These are phyloP conservation scores for Hemicentrotus pulcherrimus DNA, from an alignment of 35 echinoderm and acorn worm species.

Conservation along the genomic window DNA sequence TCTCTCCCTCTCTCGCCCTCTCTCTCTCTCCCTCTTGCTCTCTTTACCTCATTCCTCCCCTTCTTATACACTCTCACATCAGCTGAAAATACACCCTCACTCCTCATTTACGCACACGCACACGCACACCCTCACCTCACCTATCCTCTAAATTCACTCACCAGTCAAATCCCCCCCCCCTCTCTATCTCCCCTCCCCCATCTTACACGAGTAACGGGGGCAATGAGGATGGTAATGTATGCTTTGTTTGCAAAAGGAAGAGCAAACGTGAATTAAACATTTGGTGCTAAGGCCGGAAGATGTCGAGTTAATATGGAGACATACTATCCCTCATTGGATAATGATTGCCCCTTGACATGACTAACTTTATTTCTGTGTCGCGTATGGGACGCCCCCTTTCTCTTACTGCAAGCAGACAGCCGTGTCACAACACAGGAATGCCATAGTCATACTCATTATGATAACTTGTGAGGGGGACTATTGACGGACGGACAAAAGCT, in stretches of 20 bases:
- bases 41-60: not conserved
- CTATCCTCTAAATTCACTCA: too few relatives aligned
- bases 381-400: not conserved
- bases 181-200: not conserved
- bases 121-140: not conserved
- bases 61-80: not conserved
- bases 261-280: slow-evolving; percentile 31
- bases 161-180: too few relatives aligned
- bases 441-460: not conserved
- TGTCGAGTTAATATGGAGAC: not conserved
- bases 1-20: too few relatives aligned
- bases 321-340: not conserved
- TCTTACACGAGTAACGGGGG: not conserved
- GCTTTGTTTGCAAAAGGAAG: not conserved
- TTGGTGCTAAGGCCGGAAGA: not conserved
- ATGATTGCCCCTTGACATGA: not conserved
- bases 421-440: not conserved
- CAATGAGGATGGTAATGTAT: slow-evolving; percentile 19
- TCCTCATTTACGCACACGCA: not conserved
- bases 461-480: too few relatives aligned
- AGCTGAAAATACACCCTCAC: not conserved
- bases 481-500: too few relatives aligned
- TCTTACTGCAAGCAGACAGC: not conserved
- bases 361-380: not conserved
- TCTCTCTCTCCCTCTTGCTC: too few relatives aligned